Evolutionary conservation across 2,797 vertebrate species (phyloP), one percentile per base, ranked within the genome.

Genomic region (Mastacembelus armatus): DNA sequence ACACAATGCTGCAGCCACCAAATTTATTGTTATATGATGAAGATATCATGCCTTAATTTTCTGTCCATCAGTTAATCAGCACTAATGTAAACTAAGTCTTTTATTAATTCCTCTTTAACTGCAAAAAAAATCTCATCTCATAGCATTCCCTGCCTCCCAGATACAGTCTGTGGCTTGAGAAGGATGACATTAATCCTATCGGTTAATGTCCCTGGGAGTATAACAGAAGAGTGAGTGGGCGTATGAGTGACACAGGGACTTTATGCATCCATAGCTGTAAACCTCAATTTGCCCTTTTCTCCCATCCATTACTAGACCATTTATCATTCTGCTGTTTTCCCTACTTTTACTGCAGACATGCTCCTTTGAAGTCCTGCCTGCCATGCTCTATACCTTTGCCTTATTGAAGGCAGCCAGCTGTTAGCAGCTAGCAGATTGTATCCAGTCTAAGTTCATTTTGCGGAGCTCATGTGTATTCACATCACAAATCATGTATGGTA

Each of bases 231-330:
- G 50, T 7, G 66, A 78, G 83, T 72, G 84, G 78, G 79, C 32
- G 38, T 81, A 45, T 61, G 64, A 73, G 52, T 82, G 86, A 90
- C 88, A 90, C 83, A 88, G 75, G 76, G 84, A 83, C 80, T 83
- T 84, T 40, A 80, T 44, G 55, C 63, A 27, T 76, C 83, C 71
- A 45, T 42, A 43, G 71, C 74, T 67, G 63, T 67, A 48, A 76
- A 87, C 80, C 77, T 77, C 42, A 51, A 44, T 36, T 49, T 7
- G 1, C 12, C 58, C 43, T 33, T 44, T 61, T 62, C 45, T 48
- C 72, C 60, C 65, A 57, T 80, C 45, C 74, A 62, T 44, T 38
- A 51, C 38, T 16, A 38, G 39, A 39, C 52, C 62, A 81, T 83
- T 74, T 33, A 80, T 83, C 84, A 79, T 32, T 71, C 42, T 49